Percentiles rank a stretch among this genome's conserved stretches.
These are phyloP conservation scores for Acleris cristana DNA, from an alignment of 2,888 invertebrate species.

Conservation along the genomic window DNA sequence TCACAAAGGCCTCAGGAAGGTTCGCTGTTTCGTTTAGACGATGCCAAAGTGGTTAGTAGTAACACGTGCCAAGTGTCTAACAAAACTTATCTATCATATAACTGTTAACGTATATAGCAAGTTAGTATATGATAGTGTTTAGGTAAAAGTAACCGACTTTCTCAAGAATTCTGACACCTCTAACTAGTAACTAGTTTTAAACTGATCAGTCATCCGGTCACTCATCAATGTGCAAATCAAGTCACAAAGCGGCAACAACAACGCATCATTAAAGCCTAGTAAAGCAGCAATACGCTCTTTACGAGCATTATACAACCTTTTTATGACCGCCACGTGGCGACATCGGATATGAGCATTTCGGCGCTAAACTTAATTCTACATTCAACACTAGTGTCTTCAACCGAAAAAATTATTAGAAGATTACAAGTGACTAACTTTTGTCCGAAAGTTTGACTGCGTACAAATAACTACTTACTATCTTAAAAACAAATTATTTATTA, in stretches of 20 bases:
- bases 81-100: no score
- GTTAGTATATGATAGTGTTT: no score
- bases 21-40: not conserved
- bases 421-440: conserved; percentile 4
- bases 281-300: conserved; percentile 38
- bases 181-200: no score
- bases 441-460: not conserved
- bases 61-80: no score
- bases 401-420: not conserved
- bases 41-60: no score
- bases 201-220: conserved; percentile 5
- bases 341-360: conserved; percentile 37
- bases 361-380: conserved; percentile 48
- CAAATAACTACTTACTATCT: no score
- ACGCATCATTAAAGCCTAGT: conserved; percentile 26
- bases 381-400: conserved; percentile 48
- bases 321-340: conserved; percentile 41
- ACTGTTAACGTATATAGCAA: no score
- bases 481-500: no score
- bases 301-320: conserved; percentile 42
- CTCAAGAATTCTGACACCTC: no score
- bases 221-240: conserved; percentile 19
- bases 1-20: not conserved
- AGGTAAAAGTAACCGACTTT: no score
- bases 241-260: conserved; percentile 23